Base-by-base conservation (phyloP, 2,888 invertebrate genomes). In the Glyphotaelius pellucidus region DNA sequence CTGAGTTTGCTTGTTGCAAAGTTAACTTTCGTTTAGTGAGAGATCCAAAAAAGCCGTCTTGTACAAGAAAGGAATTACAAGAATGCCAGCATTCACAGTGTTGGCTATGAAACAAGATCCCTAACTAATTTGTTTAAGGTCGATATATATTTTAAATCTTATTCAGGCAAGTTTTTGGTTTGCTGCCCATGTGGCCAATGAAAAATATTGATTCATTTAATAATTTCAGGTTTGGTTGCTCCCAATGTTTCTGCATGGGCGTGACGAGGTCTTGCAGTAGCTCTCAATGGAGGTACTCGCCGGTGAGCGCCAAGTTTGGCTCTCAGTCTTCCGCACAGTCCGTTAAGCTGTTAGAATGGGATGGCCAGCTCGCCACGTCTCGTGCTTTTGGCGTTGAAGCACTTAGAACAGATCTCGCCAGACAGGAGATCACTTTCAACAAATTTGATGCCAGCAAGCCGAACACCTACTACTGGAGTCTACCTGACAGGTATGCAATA, bases 231-330 rank as follows among this genome's bases (percentile, higher is more conserved):
- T 97, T 98, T 94, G 99, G 99, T 84, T 99, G 99, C 95, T 98
- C 99, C 90, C 96, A 97, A 91, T 99, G 99, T 95, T 99, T 99
- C 98, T 99, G 99, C 95, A 98, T 98, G 96, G 99, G 99, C 3
- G 97, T 99, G 80, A 97, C 98, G 0, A 95, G 96, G 79, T 96
- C 97, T 93, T 99, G 99, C 95, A 96, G 96, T 91, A 98, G 98
- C 94, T 98, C 99, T 90, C 97, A 96, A 91, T 97, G 97, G 95
- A 97, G 97, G 93, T 96, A 98, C 91, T 97, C 97, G 93, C 95
- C 96, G 0, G 95, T 95, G 0, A 94, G 94, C 1, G 94, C 95
- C 0, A 94, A 94, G 31, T 96, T 96, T 94, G 95, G 95, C 92
- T 95, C 95, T 3, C 96, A 95, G 0, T 94, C 95, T 52, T 94